Percentiles rank a stretch among this genome's conserved stretches.
Conservation (phyloP, 2,888 invertebrate genomes). For the Blastobasis lacticolella region DNA sequence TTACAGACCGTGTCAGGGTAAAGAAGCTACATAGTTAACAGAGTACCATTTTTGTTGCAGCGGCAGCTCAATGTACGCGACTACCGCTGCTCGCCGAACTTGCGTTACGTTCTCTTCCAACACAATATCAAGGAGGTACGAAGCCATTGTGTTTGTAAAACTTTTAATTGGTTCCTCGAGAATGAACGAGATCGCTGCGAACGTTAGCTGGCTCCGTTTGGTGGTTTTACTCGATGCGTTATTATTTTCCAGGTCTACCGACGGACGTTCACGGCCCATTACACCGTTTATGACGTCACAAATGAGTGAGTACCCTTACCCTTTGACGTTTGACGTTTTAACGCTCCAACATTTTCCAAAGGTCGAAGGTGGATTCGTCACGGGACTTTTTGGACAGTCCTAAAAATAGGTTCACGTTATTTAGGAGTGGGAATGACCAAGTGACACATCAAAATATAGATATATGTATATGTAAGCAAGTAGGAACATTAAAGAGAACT, state of each 20-base stretch:
- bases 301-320: slow-evolving; percentile 82
- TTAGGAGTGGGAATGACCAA: no score
- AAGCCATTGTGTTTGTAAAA: slow-evolving; percentile 16
- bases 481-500: no score
- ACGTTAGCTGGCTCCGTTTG: slow-evolving; percentile 14
- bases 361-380: no score
- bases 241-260: slow-evolving; percentile 83
- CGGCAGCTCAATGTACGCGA: slow-evolving; percentile 91
- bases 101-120: slow-evolving; percentile 90
- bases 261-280: slow-evolving; percentile 90
- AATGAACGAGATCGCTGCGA: slow-evolving; percentile 24
- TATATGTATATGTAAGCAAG: no score
- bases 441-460: no score
- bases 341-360: neutral
- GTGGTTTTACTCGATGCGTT: slow-evolving; percentile 24
- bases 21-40: slow-evolving; percentile 12
- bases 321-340: slow-evolving; percentile 34
- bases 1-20: neutral
- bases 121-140: slow-evolving; percentile 90
- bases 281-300: slow-evolving; percentile 92
- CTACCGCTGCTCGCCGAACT: slow-evolving; percentile 89
- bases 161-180: slow-evolving; percentile 33
- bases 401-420: no score
- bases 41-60: slow-evolving; percentile 62
- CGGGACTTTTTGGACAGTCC: no score